These are phyloP conservation scores for Dasyornis broadbenti DNA, from an alignment of 2,113 vertebrate genomes.

Conservation along the genomic window DNA sequence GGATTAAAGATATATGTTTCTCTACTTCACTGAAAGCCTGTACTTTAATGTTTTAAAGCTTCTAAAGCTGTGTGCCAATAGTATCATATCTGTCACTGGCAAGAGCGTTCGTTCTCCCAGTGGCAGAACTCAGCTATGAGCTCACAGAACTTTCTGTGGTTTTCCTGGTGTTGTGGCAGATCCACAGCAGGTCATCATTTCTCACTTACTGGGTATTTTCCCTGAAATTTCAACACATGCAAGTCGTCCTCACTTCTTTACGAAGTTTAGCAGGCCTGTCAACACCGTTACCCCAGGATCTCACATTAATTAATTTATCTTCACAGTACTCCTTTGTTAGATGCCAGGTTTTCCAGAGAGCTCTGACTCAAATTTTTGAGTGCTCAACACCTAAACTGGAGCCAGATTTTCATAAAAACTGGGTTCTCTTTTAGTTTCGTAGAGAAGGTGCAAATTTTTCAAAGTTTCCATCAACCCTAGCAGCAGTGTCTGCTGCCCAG, in stretches of 20 bases:
- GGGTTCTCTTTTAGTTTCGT: background rate
- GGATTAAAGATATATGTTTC: slow-evolving; percentile 1
- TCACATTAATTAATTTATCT: background rate
- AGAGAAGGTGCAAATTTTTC: background rate
- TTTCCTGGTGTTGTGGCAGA: background rate
- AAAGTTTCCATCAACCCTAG: background rate
- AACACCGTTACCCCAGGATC: background rate
- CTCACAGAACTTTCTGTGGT: background rate
- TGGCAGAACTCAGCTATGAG: background rate
- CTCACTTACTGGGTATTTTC: background rate
- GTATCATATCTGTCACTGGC: background rate
- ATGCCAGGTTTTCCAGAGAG: background rate
- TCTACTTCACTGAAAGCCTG: background rate
- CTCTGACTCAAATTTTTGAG: background rate
- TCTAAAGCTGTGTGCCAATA: background rate
- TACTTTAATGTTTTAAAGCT: background rate
- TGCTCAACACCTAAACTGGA: background rate
- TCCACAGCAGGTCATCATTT: background rate
- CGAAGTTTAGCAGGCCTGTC: background rate
- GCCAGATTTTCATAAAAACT: background rate
- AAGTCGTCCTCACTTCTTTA: background rate
- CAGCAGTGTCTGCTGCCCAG: background rate
- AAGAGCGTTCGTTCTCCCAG: background rate
- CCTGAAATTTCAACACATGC: background rate
- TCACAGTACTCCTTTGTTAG: background rate